Evolutionary conservation across 1,140 invertebrate genomes (phyloP).

Genomic region (Chironomus striatipennis): DNA sequence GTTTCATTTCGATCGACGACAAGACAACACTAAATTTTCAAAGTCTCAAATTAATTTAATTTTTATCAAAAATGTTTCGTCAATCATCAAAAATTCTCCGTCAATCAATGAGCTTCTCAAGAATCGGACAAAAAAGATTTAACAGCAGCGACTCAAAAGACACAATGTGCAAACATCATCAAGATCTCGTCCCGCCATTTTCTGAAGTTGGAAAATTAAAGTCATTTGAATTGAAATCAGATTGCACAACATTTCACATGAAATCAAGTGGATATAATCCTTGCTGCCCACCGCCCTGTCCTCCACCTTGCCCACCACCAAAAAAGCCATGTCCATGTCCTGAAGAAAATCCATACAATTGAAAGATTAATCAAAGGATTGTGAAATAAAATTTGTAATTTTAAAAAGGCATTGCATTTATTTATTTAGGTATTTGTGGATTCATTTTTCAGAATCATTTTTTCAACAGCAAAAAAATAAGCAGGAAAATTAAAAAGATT

Average conservation of each 20-base stretch:
- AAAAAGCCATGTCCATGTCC: background rate
- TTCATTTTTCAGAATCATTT: too few relatives aligned
- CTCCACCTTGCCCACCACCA: background rate
- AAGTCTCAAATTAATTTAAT: background rate
- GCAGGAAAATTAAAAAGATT: too few relatives aligned
- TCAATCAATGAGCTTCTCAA: background rate
- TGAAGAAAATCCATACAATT: background rate
- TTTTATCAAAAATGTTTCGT: slow-evolving; percentile 17
- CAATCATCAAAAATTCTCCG: background rate
- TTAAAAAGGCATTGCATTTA: too few relatives aligned
- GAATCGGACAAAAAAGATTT: background rate
- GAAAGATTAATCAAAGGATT: too few relatives aligned
- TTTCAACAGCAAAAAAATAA: too few relatives aligned
- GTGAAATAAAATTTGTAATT: too few relatives aligned
- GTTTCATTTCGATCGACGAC: background rate
- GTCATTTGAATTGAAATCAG: background rate
- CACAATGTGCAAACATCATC: background rate
- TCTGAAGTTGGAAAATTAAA: slow-evolving; percentile 7
- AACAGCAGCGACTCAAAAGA: background rate
- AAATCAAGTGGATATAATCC: background rate
- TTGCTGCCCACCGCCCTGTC: background rate
- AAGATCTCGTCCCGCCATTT: background rate
- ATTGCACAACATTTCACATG: slow-evolving; percentile 14
- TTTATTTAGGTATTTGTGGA: too few relatives aligned
- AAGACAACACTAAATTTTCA: background rate